phyloP scores from a whole-genome alignment of 2,113 vertebrate genomes.

The Zosterops pallidus region DNA sequence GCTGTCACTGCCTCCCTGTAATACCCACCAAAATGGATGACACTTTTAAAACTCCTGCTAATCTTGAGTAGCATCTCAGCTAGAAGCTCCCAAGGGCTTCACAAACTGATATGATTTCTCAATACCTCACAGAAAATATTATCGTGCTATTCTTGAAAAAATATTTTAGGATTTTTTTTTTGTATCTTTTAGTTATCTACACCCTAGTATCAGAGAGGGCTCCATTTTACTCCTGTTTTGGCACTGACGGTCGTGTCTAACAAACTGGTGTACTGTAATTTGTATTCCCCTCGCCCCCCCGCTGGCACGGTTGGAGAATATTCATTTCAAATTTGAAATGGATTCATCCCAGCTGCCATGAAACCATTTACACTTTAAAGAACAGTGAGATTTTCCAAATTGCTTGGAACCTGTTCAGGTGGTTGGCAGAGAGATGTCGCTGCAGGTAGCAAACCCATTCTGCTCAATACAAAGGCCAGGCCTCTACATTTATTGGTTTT shows the following conservation, averaged over 20 bases:
- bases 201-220: background rate
- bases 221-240: background rate
- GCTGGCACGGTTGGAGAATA: background rate
- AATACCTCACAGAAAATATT: background rate
- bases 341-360: conserved; percentile 22
- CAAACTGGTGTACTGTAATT: background rate
- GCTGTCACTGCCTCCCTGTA: background rate
- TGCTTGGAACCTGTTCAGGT: conserved; percentile 41
- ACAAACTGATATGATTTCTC: background rate
- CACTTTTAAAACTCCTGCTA: background rate
- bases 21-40: background rate
- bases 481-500: background rate
- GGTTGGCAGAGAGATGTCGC: background rate
- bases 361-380: background rate
- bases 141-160: background rate
- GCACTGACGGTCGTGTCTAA: background rate
- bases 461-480: background rate
- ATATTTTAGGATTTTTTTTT: background rate
- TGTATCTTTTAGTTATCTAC: background rate
- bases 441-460: conserved; percentile 22
- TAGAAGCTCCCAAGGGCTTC: background rate
- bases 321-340: conserved; percentile 34
- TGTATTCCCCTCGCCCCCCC: background rate
- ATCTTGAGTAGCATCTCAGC: background rate
- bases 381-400: conserved; percentile 21